A percentile compares a stretch with the other conserved stretches of the same genome.
These are phyloP conservation scores for Blastobasis adustella DNA, from an alignment of 2,888 invertebrate species.

Conservation along the genomic window DNA sequence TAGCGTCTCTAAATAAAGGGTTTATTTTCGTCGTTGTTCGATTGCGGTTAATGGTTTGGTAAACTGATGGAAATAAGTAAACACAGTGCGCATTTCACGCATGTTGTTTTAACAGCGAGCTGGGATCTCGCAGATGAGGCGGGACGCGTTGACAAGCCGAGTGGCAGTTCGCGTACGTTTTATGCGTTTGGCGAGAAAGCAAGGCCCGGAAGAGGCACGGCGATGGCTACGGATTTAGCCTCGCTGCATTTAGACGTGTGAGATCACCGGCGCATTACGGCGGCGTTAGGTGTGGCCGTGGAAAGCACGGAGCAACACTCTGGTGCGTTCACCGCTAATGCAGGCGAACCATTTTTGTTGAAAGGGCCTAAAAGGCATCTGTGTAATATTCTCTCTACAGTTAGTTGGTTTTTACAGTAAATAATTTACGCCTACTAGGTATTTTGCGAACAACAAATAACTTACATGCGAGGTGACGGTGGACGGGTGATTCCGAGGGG, in stretches of 20 bases:
- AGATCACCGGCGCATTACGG: conserved; percentile 53
- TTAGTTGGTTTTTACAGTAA: too few species aligned
- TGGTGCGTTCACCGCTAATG: conserved; percentile 9
- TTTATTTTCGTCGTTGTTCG: conserved; percentile 28
- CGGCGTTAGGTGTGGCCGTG: conserved; percentile 17
- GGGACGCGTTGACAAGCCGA: conserved; percentile 52
- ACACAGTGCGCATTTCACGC: conserved; percentile 43
- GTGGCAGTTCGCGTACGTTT: conserved; percentile 60
- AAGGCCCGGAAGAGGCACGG: conserved; percentile 55
- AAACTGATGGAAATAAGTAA: conserved; percentile 46
- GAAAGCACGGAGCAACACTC: conserved; percentile 15
- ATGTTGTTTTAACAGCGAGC: conserved; percentile 40
- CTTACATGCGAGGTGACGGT: conserved; percentile 70
- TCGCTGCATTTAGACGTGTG: conserved; percentile 61
- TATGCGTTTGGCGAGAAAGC: conserved; percentile 62
- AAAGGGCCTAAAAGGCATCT: not conserved
- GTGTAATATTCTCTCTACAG: too few species aligned
- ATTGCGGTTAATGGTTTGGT: conserved; percentile 44
- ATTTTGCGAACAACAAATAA: conserved; percentile 12
- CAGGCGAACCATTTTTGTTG: not conserved
- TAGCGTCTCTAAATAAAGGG: conserved; percentile 18
- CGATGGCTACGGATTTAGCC: conserved; percentile 60
- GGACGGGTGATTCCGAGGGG: conserved; percentile 62
- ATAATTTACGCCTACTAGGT: too few species aligned
- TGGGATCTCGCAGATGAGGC: conserved; percentile 25